Base-by-base conservation (phyloP, 2,888 invertebrate genomes). In the Aleiodes testaceus region DNA sequence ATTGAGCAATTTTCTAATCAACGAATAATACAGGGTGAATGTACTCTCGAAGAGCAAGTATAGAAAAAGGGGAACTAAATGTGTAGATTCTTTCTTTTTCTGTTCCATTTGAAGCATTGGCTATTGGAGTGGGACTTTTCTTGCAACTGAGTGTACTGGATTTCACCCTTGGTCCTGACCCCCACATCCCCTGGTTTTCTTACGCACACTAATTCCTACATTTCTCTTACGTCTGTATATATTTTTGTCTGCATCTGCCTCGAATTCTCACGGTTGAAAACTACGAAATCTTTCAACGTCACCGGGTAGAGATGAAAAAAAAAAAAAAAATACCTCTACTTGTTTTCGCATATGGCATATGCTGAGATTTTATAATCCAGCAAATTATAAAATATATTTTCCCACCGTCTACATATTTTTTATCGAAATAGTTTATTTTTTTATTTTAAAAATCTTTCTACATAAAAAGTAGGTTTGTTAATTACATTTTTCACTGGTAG, bases 201-300 rank as follows among this genome's bases (percentile, higher is more conserved):
- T 59, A 30, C 14, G 59, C n/a, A 59, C 42, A 59, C 59, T 18
- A 16, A 59, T 26, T 49, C 26, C 47, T 36, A 16, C 14, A 49
- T 30, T 50, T 45, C 30, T 26, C 22, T 7, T 36, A 36, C 26
- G 52, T 22, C 5, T 26, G 3, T 65, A 30, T 50, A 66, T 49
- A 66, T 20, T 18, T 50, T 22, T 49, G 49, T 11, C 20, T 71
- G 52, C 71, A 71, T 71, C 71, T 71, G 71, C 61, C 42, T 36
- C 26, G 20, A 61, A 26, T 71, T 71, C 71, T 71, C 71, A 71
- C 71, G 71, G 61, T 71, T 53, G 26, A 53, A 30, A 53, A 12
- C 26, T 26, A 53, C 18, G 5, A 52, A 14, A 26, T 53, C 14
- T 14, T n/a, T 53, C 53, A n/a, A 30, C 26, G 26, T 14, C 26